Base-by-base conservation (phyloP, 2,888 invertebrate genomes). In the Neoaliturus tenellus region DNA sequence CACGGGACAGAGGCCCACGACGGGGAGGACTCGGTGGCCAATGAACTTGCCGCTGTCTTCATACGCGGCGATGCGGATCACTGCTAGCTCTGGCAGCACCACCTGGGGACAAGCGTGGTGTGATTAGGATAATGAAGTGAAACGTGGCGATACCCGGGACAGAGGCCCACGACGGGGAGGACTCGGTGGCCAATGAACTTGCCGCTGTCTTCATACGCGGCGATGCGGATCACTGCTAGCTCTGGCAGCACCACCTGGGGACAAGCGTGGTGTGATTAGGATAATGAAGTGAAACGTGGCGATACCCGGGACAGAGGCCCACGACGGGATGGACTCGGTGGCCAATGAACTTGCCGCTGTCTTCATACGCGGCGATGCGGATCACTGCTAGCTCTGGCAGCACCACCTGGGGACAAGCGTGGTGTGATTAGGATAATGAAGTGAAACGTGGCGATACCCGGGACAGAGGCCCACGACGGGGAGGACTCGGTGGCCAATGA, bases 301-400 rank as follows among this genome's bases (percentile, higher is more conserved):
- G 93, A 91, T 97, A 99, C 3, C 99, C 98, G 55, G 98, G 98
- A 89, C 98, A 95, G 28, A 98, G 92, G 0, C 98, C 97, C 44
- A 96, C 94, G 1, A 97, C 96, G 0, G 99, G 98, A 88, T 99
- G 91, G 73, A 99, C 96, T 84, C 99, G 93, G 91, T 99, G 98
- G 0, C 99, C 99, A 84, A 99, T 94, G 86, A 98, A 92, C 87
- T 95, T 95, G 0, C 98, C 97, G 86, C 96, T 94, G 90, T 99
- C 99, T 90, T 99, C 99, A 91, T 97, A 98, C 3, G 97, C 98
- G 12, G 97, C 96, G 87, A 99, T 95, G 85, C 99, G 94, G 83
- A 99, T 93, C 88, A 96, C 97, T n/a, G 99, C 99, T 88, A 99
- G 91, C 89, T 98, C 98, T 0, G 99, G 99, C 58, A 99, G 91